Percentiles rank a stretch among this genome's conserved stretches.
phyloP scores from a whole-genome alignment of 1,140 invertebrate genomes.

The Hypsibius dujardini region DNA sequence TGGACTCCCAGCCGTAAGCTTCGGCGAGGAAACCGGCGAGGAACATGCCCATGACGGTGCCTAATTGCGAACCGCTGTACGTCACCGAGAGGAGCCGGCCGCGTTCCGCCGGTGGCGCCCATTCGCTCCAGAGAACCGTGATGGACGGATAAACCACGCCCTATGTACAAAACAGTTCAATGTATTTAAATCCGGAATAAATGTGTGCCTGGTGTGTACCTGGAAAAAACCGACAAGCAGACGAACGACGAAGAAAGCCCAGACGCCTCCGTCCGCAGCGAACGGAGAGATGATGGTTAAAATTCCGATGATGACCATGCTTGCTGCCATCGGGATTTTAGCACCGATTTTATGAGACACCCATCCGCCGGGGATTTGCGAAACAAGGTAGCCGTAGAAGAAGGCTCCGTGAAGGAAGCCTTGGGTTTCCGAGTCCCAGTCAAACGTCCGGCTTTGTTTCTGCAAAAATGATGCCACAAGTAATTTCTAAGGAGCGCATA shows the following conservation, averaged over 20 bases:
- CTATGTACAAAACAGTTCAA: background rate
- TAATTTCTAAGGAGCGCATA: no score
- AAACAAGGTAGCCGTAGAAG: conserved; percentile 95
- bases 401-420: conserved; percentile 88
- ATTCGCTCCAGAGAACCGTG: background rate
- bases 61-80: conserved; percentile 20
- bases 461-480: no score
- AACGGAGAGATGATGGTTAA: background rate
- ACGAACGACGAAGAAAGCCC: conserved; percentile 3
- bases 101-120: background rate
- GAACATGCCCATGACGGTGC: conserved; percentile 21
- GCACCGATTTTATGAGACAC: conserved; percentile 88
- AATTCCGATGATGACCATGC: background rate
- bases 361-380: conserved; percentile 95
- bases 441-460: conserved; percentile 42
- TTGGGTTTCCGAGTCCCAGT: conserved; percentile 62
- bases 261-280: background rate
- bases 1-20: background rate
- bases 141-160: background rate
- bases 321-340: conserved; percentile 37
- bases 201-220: background rate
- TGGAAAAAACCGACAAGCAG: background rate
- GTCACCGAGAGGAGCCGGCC: background rate
- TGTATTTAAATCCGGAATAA: background rate
- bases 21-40: conserved; percentile 19